A percentile compares a stretch with the other conserved stretches of the same genome.
These are phyloP conservation scores for Chanos chanos DNA, from an alignment of 2,797 vertebrate genomes.

Conservation along the genomic window DNA sequence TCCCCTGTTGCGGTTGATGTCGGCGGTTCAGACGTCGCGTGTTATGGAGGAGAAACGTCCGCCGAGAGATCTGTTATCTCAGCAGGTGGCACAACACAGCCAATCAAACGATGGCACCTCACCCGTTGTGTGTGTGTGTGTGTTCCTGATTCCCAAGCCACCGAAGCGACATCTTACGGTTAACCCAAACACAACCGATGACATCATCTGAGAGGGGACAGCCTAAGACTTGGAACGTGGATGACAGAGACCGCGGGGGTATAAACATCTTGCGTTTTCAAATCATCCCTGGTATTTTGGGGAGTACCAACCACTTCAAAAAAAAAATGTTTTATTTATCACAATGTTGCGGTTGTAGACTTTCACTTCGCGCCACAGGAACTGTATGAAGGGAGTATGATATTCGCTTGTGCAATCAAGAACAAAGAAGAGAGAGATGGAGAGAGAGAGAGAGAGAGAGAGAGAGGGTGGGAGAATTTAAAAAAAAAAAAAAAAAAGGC, in stretches of 20 bases:
- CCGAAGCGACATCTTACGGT: not conserved
- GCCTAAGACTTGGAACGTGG: no score
- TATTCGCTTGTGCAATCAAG: not conserved
- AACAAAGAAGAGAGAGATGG: not conserved
- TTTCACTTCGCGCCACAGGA: no score
- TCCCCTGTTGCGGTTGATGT: slow-evolving; percentile 31
- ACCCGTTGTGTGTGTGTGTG: not conserved
- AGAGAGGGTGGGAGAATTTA: not conserved
- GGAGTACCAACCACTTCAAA: not conserved
- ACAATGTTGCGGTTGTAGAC: no score
- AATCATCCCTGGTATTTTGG: no score
- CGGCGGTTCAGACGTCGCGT: slow-evolving; percentile 18
- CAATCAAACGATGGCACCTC: slow-evolving; percentile 6
- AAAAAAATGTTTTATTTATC: not conserved
- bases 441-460: not conserved
- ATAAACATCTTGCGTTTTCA: no score
- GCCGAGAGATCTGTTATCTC: slow-evolving; percentile 24
- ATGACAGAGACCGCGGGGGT: no score
- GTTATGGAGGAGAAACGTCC: not conserved
- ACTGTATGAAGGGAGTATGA: no score
- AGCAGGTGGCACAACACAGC: slow-evolving; percentile 30
- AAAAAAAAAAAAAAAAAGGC: not conserved
- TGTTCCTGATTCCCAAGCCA: slow-evolving; percentile 27
- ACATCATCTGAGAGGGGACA: not conserved
- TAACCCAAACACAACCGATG: not conserved